Base-by-base conservation (phyloP, 2,888 invertebrate species). In the Hypomecis punctinalis region DNA sequence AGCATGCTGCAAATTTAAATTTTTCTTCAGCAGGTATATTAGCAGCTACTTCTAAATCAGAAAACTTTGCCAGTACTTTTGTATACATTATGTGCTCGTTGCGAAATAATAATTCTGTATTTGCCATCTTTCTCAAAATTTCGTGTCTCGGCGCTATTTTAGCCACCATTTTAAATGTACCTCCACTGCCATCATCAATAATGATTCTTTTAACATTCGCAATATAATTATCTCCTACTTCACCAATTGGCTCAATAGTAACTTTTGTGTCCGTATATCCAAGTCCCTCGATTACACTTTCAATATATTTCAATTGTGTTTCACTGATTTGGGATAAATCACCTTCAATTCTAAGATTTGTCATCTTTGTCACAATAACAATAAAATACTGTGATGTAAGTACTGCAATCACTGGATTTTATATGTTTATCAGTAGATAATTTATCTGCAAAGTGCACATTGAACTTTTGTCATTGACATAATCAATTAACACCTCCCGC, bases 21-120 rank as follows among this genome's bases (percentile, higher is more conserved):
- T 71, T 73, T 6, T 83, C 79, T 39, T 75, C 59, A 53, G 68
- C 63, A 7, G 80, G 75, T 11, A 82, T 54, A 36, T 61, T 75
- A 5, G 73, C 75, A 13, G 61, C 48, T 60, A 69, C 63, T 60
- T 81, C 76, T 5, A 82, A 35, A 37, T 80, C 66, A 35, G 74
- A 64, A 33, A 76, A 76, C 66, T 79, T 80, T 5, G 82, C 80
- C 5, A 83, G 51, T 5, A 82, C 68, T 59, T 76, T 68, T 0
- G 69, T 75, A 59, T 84, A 85, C 74, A 85, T 77, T 0, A 70
- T 42, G 11, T 68, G 70, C 71, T 85, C 84, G 54, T 83, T 85
- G 5, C 55, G 66, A 52, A 81, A 83, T 8, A 76, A 5, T 5
- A 53, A 0, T 8, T 33, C 60, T n/a, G 73, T 74, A 0, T 74